These are phyloP conservation scores for Corythucha ciliata DNA, from an alignment of 2,888 invertebrate genomes.

Conservation along the genomic window DNA sequence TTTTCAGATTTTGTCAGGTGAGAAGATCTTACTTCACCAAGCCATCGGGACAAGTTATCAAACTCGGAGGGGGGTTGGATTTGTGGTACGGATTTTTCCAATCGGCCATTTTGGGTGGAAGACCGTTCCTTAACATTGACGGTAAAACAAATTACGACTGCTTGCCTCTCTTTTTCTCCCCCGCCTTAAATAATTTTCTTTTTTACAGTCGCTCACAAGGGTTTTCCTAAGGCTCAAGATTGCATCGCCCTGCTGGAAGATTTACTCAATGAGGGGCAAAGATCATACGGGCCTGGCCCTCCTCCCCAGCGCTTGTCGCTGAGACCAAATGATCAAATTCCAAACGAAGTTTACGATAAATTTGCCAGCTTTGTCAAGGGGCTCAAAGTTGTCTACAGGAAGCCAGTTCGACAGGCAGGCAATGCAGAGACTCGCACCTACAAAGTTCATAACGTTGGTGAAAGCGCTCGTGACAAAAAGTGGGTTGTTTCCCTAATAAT, in stretches of 20 bases:
- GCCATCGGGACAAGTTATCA: slow-evolving; percentile 42
- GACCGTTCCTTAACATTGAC: slow-evolving; percentile 77
- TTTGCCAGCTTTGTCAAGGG: slow-evolving; percentile 44
- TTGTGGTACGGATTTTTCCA: slow-evolving; percentile 92
- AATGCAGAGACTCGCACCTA: slow-evolving; percentile 42
- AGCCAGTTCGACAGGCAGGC: slow-evolving; percentile 41
- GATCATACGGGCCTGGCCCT: no score
- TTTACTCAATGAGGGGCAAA: no score
- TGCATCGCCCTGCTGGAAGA: slow-evolving; percentile 20
- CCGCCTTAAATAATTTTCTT: not conserved
- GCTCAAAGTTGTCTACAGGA: slow-evolving; percentile 44
- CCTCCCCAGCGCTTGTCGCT: not conserved
- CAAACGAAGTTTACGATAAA: slow-evolving; percentile 1
- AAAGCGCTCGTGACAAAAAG: slow-evolving; percentile 31
- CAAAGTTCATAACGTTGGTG: slow-evolving; percentile 44
- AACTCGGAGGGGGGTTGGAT: slow-evolving; percentile 71
- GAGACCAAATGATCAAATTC: not conserved
- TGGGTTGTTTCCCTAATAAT: no score
- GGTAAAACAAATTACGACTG: slow-evolving; percentile 44
- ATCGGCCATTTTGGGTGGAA: slow-evolving; percentile 80
- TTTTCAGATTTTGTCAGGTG: slow-evolving; percentile 45
- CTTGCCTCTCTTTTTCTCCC: not conserved
- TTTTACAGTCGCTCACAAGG: slow-evolving; percentile 62
- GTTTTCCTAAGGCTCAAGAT: slow-evolving; percentile 50
- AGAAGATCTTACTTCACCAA: slow-evolving; percentile 72